phyloP scores from a whole-genome alignment of 2,888 invertebrate species.

The Troides helena region DNA sequence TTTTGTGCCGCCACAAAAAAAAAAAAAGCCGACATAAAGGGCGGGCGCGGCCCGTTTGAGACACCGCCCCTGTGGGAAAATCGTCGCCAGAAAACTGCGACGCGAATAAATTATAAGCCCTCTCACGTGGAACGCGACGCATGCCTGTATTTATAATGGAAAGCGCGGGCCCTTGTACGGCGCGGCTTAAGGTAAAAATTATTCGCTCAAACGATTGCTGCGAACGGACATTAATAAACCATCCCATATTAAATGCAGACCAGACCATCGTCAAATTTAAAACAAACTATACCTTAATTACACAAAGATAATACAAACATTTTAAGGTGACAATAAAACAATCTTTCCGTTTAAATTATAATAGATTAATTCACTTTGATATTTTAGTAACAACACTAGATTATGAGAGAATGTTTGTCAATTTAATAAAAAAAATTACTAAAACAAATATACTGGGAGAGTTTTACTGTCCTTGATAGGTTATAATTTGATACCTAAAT shows the following conservation, averaged over 20 bases:
- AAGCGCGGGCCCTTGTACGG: slow-evolving; percentile 43
- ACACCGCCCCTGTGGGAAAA: slow-evolving; percentile 79
- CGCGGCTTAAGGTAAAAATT: slow-evolving; percentile 12
- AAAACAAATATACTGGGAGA: too few species aligned
- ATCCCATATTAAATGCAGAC: background rate
- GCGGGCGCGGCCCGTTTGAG: slow-evolving; percentile 78
- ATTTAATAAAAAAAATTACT: background rate
- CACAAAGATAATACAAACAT: too few species aligned
- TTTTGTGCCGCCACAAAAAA: slow-evolving; percentile 77
- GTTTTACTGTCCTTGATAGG: background rate
- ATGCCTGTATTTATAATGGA: slow-evolving; percentile 47
- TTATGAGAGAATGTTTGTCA: background rate
- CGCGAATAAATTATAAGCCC: slow-evolving; percentile 79
- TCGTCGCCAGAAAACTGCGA: slow-evolving; percentile 78
- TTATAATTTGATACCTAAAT: slow-evolving; percentile 11
- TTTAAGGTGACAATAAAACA: too few species aligned
- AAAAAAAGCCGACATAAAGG: slow-evolving; percentile 65
- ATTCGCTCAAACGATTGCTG: slow-evolving; percentile 4
- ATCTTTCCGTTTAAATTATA: background rate
- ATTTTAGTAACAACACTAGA: background rate
- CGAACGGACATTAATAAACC: background rate
- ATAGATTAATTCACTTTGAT: background rate
- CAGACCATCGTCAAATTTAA: too few species aligned
- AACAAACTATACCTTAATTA: too few species aligned
- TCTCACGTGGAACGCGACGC: slow-evolving; percentile 69